A percentile compares a stretch with the other conserved stretches of the same genome.
Conservation (phyloP, 2,888 invertebrate genomes). For the Dione vanillae region DNA sequence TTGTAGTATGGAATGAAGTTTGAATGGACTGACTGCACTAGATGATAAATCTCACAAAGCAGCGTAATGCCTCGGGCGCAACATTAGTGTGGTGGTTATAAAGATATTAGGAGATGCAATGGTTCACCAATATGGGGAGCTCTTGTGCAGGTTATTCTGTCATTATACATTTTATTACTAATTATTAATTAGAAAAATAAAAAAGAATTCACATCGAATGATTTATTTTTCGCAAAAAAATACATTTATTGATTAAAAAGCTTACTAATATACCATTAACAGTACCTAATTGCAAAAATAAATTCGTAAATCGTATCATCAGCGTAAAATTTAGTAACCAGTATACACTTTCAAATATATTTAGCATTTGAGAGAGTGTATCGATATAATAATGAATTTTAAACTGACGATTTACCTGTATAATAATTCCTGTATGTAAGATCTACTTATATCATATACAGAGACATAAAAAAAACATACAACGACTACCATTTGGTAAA, state of each 20-base stretch:
- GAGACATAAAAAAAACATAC: background rate
- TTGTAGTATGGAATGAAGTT: too few species aligned
- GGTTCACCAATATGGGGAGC: too few species aligned
- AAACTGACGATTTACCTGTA: conserved; percentile 4
- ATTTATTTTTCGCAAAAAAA: too few species aligned
- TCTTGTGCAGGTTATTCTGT: too few species aligned
- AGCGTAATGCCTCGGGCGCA: too few species aligned
- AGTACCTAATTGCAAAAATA: conserved; percentile 1
- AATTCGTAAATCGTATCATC: background rate
- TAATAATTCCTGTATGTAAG: background rate
- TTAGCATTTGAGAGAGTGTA: background rate
- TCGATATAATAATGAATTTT: background rate
- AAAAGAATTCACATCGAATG: too few species aligned
- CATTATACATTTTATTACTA: too few species aligned
- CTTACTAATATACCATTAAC: conserved; percentile 5
- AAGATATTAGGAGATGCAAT: too few species aligned
- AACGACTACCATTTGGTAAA: background rate
- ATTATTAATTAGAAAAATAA: too few species aligned
- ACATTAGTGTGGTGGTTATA: too few species aligned
- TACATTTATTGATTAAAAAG: background rate
- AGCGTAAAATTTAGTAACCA: background rate
- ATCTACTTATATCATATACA: background rate
- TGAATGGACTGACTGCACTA: too few species aligned
- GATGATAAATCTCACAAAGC: too few species aligned
- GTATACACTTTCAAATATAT: background rate